Conservation (phyloP, 2,888 invertebrate species). For the Caenorhabditis becei region DNA sequence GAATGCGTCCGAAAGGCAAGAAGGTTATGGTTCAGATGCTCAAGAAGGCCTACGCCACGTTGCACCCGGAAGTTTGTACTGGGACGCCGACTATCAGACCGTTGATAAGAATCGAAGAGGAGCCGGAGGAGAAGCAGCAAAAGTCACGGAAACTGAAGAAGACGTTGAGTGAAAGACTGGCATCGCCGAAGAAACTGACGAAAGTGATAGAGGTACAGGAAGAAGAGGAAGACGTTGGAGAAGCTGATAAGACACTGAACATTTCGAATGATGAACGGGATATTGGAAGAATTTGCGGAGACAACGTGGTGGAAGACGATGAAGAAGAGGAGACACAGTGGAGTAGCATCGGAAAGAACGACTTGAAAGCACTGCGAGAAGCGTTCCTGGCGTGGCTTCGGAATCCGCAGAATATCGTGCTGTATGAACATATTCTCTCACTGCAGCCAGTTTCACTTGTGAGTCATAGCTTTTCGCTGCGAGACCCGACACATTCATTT, state of each 20-base stretch:
- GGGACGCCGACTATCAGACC: conserved; percentile 67
- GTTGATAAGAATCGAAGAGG: conserved; percentile 12
- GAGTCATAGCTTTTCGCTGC: conserved; percentile 38
- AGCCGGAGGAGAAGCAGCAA: conserved; percentile 1
- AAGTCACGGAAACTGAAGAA: conserved; percentile 1
- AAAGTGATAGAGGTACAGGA: neutral
- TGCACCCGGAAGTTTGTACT: conserved; percentile 72
- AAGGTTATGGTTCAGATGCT: conserved; percentile 74
- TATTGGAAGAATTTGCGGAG: conserved; percentile 28
- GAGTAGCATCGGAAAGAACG: conserved; percentile 19
- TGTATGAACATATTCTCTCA: conserved; percentile 73
- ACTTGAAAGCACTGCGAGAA: conserved; percentile 36
- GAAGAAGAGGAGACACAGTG: conserved; percentile 46
- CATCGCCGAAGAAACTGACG: neutral
- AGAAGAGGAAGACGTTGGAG: conserved; percentile 22
- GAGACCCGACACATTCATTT: neutral
- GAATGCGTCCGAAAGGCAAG: conserved; percentile 75
- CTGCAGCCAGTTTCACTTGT: conserved; percentile 74
- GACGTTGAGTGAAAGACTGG: conserved; percentile 28
- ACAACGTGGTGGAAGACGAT: conserved; percentile 49
- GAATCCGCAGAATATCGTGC: conserved; percentile 65
- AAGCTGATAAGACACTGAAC: conserved; percentile 67
- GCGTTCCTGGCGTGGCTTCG: conserved; percentile 74
- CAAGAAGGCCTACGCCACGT: conserved; percentile 71
- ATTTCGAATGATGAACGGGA: conserved; percentile 56